A percentile compares a stretch with the other conserved stretches of the same genome.
Conservation (phyloP, 1,140 invertebrate species). For the Druon quercuslanigerum region DNA sequence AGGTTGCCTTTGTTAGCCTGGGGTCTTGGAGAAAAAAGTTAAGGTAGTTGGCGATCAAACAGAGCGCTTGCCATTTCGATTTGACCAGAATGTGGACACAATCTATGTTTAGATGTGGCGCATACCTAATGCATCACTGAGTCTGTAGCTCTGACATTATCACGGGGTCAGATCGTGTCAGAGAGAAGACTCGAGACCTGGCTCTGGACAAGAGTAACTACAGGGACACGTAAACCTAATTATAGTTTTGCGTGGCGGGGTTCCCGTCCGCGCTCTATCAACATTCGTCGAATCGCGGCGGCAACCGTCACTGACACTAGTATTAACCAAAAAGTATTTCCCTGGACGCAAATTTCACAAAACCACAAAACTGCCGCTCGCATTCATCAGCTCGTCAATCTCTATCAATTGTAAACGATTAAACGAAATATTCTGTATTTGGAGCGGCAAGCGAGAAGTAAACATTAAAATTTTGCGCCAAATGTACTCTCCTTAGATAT, state of each 20-base stretch:
- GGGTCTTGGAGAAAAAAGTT: background rate
- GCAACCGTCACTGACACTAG: slow-evolving; percentile 36
- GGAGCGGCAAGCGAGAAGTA: no score
- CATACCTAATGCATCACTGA: slow-evolving; percentile 61
- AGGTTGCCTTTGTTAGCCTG: background rate
- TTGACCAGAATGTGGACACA: slow-evolving; percentile 38
- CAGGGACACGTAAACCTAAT: slow-evolving; percentile 54
- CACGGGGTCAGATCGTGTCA: slow-evolving; percentile 67
- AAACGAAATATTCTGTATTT: no score
- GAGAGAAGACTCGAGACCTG: slow-evolving; percentile 55
- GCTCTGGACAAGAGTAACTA: slow-evolving; percentile 56
- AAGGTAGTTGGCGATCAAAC: slow-evolving; percentile 12
- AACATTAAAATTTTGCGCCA: no score
- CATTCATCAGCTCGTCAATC: no score
- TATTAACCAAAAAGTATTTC: slow-evolving; percentile 8
- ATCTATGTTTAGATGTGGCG: slow-evolving; percentile 71
- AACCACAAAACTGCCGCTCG: no score
- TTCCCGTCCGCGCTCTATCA: slow-evolving; percentile 49
- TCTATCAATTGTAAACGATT: no score
- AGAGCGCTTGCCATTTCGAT: slow-evolving; percentile 43
- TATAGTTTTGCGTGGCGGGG: slow-evolving; percentile 54
- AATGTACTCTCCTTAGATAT: no score
- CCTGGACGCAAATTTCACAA: no score
- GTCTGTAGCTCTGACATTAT: slow-evolving; percentile 69
- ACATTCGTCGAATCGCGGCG: slow-evolving; percentile 24